Conservation (phyloP, 2,113 vertebrate species). For the Actenoides lindsayi region DNA sequence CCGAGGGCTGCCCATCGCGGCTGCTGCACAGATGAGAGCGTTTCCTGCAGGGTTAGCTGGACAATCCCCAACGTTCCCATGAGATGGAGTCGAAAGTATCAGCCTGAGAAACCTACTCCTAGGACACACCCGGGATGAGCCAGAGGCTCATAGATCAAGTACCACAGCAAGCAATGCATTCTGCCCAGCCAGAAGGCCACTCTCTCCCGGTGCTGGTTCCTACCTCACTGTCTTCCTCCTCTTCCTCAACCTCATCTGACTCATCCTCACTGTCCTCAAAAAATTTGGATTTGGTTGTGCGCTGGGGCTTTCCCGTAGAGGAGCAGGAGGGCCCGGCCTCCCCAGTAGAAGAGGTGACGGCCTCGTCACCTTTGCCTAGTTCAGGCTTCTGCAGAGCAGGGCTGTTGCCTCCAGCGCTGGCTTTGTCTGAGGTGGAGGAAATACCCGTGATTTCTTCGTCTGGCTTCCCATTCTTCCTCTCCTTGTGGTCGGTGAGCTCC, state of each 20-base stretch:
- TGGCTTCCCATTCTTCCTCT: slow-evolving; percentile 75
- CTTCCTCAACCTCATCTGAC: slow-evolving; percentile 91
- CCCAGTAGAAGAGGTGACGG: slow-evolving; percentile 79
- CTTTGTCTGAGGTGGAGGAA: slow-evolving; percentile 78
- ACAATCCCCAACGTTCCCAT: neutral
- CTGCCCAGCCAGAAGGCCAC: slow-evolving; percentile 38
- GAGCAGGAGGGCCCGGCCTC: slow-evolving; percentile 97
- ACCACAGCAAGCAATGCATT: slow-evolving; percentile 9
- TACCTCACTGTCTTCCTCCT: slow-evolving; percentile 85
- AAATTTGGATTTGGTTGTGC: slow-evolving; percentile 92
- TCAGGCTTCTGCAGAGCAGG: slow-evolving; percentile 65
- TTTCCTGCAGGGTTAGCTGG: neutral
- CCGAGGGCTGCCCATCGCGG: neutral
- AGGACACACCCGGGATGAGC: slow-evolving; percentile 40
- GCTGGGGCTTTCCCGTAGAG: slow-evolving; percentile 83
- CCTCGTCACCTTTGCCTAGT: slow-evolving; percentile 80
- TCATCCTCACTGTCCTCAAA: slow-evolving; percentile 98
- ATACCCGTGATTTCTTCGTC: slow-evolving; percentile 71
- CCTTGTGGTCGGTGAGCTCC: slow-evolving; percentile 68
- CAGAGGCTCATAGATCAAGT: neutral
- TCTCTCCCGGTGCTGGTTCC: slow-evolving; percentile 64
- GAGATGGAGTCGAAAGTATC: neutral
- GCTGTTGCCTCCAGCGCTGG: slow-evolving; percentile 62
- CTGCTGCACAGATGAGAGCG: neutral
- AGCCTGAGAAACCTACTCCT: slow-evolving; percentile 24